phyloP scores from a whole-genome alignment of 2,888 invertebrate genomes.

The Chydorus sphaericus region DNA sequence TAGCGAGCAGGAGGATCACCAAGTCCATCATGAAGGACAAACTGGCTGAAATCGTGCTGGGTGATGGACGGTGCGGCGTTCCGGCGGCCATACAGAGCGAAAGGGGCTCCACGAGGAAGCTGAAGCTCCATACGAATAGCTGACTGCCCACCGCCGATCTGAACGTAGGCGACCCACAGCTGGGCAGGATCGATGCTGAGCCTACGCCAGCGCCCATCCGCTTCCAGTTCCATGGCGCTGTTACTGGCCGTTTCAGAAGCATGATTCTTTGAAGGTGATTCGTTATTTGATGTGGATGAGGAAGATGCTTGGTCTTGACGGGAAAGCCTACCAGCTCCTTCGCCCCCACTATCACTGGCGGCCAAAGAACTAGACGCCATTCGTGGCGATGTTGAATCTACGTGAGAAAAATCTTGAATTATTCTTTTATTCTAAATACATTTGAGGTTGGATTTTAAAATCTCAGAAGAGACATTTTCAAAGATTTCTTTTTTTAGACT shows the following conservation, averaged over 20 bases:
- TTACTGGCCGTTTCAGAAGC: background rate
- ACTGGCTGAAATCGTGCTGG: constrained; percentile 91
- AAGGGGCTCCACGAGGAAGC: constrained; percentile 80
- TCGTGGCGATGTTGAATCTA: background rate
- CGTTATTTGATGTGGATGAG: too few species aligned
- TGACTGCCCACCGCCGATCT: constrained; percentile 5
- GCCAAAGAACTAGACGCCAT: background rate
- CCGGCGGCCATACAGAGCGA: constrained; percentile 87
- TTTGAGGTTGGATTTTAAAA: too few species aligned
- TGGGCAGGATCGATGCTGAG: constrained; percentile 11
- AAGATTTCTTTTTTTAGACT: too few species aligned
- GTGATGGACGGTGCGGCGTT: constrained; percentile 93
- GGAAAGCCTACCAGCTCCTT: background rate
- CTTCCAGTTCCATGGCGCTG: constrained; percentile 10
- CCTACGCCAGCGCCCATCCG: constrained; percentile 1
- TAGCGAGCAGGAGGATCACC: background rate
- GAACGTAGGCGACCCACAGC: constrained; percentile 16
- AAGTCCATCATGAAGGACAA: constrained; percentile 28
- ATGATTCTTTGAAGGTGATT: background rate
- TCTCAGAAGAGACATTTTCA: too few species aligned
- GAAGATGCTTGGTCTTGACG: background rate
- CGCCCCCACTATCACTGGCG: background rate
- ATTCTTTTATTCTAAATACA: too few species aligned
- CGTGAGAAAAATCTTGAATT: too few species aligned
- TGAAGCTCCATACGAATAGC: constrained; percentile 52